These are phyloP conservation scores for Chiloscyllium plagiosum DNA, from an alignment of 2,113 vertebrate species.

Conservation along the genomic window DNA sequence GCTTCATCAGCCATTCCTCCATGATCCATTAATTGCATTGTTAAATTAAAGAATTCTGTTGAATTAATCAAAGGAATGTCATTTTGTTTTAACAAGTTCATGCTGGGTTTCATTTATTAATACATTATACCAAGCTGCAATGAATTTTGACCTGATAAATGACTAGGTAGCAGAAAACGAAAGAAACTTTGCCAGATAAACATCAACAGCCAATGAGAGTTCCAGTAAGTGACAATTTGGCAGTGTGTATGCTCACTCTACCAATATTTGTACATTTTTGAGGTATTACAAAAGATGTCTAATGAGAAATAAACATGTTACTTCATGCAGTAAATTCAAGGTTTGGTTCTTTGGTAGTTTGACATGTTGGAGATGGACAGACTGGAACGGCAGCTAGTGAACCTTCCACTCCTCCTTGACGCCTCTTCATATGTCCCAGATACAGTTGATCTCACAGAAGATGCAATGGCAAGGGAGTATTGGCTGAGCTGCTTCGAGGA, in stretches of 20 bases:
- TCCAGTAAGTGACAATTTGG: neutral
- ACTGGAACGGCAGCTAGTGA: constrained; percentile 82
- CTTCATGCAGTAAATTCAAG: constrained; percentile 11
- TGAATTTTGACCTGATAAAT: neutral
- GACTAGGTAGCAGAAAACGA: neutral
- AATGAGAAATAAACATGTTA: neutral
- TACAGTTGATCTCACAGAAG: constrained; percentile 86
- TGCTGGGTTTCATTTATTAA: neutral
- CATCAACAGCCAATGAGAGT: neutral
- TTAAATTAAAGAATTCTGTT: neutral
- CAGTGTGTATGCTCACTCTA: neutral
- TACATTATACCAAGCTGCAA: neutral
- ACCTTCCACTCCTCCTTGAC: constrained; percentile 84
- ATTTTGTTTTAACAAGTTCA: neutral
- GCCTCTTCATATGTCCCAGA: constrained; percentile 88
- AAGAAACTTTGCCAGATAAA: neutral
- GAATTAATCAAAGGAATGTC: neutral
- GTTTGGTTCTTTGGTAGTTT: constrained; percentile 60
- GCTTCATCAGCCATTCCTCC: neutral
- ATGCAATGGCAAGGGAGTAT: constrained; percentile 83
- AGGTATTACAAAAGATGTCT: neutral
- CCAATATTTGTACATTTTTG: neutral
- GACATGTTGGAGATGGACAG: constrained; percentile 98
- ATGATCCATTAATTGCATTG: neutral
- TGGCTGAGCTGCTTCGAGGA: constrained; percentile 97